Evolutionary conservation across 2,113 vertebrate species (phyloP).

Genomic region (Crotalus helleri): DNA sequence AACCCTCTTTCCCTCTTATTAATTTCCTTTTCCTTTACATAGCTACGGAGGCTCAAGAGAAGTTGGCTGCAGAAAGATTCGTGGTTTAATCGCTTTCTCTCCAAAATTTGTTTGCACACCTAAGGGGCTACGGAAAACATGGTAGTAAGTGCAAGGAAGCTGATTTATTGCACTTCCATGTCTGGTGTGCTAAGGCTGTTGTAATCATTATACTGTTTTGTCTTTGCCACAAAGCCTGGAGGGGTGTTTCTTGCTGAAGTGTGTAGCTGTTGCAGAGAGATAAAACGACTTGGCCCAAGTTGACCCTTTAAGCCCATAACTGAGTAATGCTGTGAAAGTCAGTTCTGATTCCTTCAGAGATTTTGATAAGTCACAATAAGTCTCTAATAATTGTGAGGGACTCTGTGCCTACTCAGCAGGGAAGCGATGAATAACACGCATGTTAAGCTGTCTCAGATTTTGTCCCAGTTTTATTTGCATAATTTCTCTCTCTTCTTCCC

Average conservation of each 20-base stretch:
- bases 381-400: neutral
- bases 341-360: neutral
- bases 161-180: neutral
- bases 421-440: neutral
- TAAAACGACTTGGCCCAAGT: neutral
- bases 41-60: slow-evolving; percentile 2
- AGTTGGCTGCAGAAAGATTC: slow-evolving; percentile 14
- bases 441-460: too few relatives aligned
- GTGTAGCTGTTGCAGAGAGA: neutral
- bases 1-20: slow-evolving; percentile 40
- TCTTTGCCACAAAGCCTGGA: neutral
- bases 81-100: slow-evolving; percentile 33
- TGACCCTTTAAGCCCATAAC: neutral
- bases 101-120: neutral
- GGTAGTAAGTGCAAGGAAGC: neutral
- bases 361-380: neutral
- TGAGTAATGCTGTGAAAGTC: neutral
- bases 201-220: neutral
- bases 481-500: too few relatives aligned
- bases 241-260: neutral
- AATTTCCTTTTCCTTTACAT: slow-evolving; percentile 52
- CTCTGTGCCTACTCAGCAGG: neutral
- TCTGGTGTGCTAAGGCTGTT: neutral
- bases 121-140: neutral
- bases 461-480: neutral